Percentiles rank a stretch among this genome's conserved stretches.
Conservation (phyloP, 1,140 invertebrate genomes). For the Metaphire vulgaris region DNA sequence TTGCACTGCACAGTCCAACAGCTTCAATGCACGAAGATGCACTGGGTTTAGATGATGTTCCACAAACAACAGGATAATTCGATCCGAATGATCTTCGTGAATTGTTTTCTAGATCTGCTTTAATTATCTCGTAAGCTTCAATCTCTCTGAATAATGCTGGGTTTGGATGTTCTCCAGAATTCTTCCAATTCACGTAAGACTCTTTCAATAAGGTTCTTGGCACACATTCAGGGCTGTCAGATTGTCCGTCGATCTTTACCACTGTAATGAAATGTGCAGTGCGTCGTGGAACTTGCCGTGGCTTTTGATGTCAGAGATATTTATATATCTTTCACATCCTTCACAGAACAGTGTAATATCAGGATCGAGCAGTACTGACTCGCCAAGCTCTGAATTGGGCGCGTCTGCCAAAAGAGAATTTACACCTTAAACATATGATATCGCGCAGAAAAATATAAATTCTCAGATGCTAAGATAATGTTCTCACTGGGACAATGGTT, state of each 20-base stretch:
- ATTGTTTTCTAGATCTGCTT: conserved; percentile 39
- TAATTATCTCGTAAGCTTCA: conserved; percentile 47
- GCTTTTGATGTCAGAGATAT: conserved; percentile 35
- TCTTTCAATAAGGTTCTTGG: conserved; percentile 26
- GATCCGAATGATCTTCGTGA: conserved; percentile 33
- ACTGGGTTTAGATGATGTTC: conserved; percentile 40
- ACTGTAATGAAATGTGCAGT: conserved; percentile 36
- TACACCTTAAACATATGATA: too few species aligned
- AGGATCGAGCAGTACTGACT: conserved; percentile 20
- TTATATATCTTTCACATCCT: conserved; percentile 38
- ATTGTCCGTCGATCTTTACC: conserved; percentile 29
- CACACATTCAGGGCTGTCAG: background rate
- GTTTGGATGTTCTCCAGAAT: conserved; percentile 28
- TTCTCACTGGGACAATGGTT: too few species aligned
- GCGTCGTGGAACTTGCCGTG: conserved; percentile 42
- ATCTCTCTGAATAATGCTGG: conserved; percentile 38
- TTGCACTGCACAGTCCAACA: conserved; percentile 41
- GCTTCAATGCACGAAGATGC: conserved; percentile 37
- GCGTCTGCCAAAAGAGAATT: background rate
- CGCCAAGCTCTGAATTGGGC: conserved; percentile 22
- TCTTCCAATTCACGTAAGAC: background rate
- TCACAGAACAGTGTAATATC: conserved; percentile 46
- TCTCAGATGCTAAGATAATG: too few species aligned
- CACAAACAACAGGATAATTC: conserved; percentile 35
- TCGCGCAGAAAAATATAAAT: too few species aligned